Base-by-base conservation (phyloP, 1,140 invertebrate genomes). In the Littorina saxatilis region DNA sequence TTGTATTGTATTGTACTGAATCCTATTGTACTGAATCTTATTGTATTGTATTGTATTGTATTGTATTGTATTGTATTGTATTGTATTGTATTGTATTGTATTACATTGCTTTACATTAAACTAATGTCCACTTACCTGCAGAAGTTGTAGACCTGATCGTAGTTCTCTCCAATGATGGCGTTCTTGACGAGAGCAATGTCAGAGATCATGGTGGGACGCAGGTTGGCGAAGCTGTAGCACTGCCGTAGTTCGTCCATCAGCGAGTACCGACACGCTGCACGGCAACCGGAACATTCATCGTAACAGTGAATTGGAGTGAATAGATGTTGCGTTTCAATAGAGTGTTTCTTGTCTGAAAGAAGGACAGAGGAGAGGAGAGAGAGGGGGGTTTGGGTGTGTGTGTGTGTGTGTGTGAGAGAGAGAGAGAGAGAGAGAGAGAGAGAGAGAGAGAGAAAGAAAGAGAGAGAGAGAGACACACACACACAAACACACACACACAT, bases 181-280 rank as follows among this genome's bases (percentile, higher is more conserved):
- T 66, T 55, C 32, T 79, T 74, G 15, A 68, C 80, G 37, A 81
- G 63, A 0, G 82, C 82, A 20, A 79, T 50, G 58, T 83, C 82
- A 17, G 82, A 82, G n/a, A 85, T 52, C 72, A 79, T 58, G 35
- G 55, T 75, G 20, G 84, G 82, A 43, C 80, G 80, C 7, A 85
- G 70, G 78, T 83, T 82, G 43, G 74, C 80, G 55, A 83, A 85
- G 29, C 74, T 80, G 80, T 82, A 85, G 40, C 84, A 85, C 66
- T 85, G 84, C 20, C 84, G 79, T 23, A 85, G 70, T 43, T 85
- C 84, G 32, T 85, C 75, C 77, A 74, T 80, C 43, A 85, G 78
- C 7, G 68, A 82, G 58, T 73, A 82, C 5, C 84, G 82, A 43
- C 84, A 85, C 2, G 82, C 84, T 85, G 77, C 17, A 78, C 72